A percentile compares a stretch with the other conserved stretches of the same genome.
These are phyloP conservation scores for Samia ricini DNA, from an alignment of 1,140 invertebrate species.

Conservation along the genomic window DNA sequence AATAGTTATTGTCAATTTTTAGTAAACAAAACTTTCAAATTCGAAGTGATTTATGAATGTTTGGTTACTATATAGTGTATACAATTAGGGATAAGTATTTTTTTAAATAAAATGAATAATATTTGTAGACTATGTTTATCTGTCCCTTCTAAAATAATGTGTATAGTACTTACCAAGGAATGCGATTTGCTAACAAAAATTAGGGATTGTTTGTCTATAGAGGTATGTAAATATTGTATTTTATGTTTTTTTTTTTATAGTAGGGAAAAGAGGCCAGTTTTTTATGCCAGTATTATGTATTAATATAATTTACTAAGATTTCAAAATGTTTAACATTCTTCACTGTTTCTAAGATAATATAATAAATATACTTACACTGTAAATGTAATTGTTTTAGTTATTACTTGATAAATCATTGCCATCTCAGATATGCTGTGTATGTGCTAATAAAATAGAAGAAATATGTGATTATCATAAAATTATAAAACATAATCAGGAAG, in stretches of 20 bases:
- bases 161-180: constrained; percentile 9
- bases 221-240: constrained; percentile 26
- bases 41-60: no score
- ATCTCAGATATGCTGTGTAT: constrained; percentile 31
- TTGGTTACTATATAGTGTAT: no score
- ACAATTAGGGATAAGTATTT: no score
- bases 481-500: constrained; percentile 32
- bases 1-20: no score
- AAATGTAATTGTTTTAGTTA: constrained; percentile 32
- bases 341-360: no score
- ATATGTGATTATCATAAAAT: constrained; percentile 30
- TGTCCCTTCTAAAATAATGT: not conserved
- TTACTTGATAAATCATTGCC: constrained; percentile 23
- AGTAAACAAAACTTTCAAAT: no score
- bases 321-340: no score
- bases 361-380: no score
- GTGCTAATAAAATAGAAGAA: constrained; percentile 34
- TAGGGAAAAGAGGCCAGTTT: no score
- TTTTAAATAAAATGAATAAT: constrained; percentile 6
- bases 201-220: constrained; percentile 21
- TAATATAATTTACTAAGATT: no score
- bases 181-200: constrained; percentile 28
- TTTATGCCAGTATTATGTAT: no score
- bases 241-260: no score
- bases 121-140: constrained; percentile 10